phyloP scores from a whole-genome alignment of 2,888 invertebrate genomes.

The Platypus cylindrus region DNA sequence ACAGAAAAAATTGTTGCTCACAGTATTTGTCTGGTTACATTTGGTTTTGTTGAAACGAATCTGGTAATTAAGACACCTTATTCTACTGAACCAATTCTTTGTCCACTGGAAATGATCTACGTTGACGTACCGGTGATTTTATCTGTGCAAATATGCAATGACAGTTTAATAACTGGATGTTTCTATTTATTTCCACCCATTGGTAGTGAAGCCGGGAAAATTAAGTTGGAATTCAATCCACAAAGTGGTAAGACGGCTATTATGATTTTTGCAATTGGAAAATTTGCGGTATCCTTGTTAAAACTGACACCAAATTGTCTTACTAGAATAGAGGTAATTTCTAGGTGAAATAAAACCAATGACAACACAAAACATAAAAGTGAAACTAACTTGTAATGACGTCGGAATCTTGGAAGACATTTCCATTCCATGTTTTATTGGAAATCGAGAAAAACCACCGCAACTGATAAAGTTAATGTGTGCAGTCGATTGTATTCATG shows the following conservation, averaged over 20 bases:
- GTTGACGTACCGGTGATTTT: conserved; percentile 23
- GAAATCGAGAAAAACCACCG: conserved; percentile 20
- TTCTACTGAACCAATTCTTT: conserved; percentile 24
- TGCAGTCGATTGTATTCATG: conserved; percentile 27
- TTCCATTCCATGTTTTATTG: conserved; percentile 32
- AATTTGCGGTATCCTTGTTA: not conserved
- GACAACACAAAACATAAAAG: conserved; percentile 18
- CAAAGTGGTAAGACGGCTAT: conserved; percentile 18
- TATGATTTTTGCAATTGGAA: not conserved
- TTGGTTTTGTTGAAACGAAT: conserved; percentile 23
- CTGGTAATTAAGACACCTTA: conserved; percentile 23
- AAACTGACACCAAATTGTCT: not conserved
- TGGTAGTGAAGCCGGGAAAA: conserved; percentile 25
- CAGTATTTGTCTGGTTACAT: conserved; percentile 23
- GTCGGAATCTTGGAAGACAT: conserved; percentile 30
- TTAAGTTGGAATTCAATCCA: conserved; percentile 26
- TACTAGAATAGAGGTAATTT: not conserved
- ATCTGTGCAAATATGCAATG: conserved; percentile 27
- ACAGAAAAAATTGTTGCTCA: conserved; percentile 9
- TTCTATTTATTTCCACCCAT: conserved; percentile 23
- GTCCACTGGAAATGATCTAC: conserved; percentile 26
- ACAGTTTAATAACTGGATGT: conserved; percentile 21
- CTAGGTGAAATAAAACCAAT: conserved; percentile 20
- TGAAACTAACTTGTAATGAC: conserved; percentile 25
- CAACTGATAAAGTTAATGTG: conserved; percentile 29